Evolutionary conservation across 2,888 invertebrate species (phyloP).

Genomic region (Lepidochitona cinerea): DNA sequence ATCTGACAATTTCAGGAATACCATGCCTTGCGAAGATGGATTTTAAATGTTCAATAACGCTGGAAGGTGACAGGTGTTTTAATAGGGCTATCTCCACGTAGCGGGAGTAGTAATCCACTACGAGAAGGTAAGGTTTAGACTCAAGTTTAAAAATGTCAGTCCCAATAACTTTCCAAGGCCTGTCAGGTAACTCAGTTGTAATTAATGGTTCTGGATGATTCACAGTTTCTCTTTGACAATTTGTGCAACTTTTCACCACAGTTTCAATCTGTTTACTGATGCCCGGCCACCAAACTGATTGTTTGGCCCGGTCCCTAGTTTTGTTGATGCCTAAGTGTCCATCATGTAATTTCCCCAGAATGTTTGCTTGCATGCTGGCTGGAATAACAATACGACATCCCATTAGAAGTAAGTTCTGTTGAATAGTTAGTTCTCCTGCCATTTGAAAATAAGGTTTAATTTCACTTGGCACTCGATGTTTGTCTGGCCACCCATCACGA

Average conservation of each 20-base stretch:
- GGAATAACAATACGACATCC: slow-evolving; percentile 12
- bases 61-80: neutral
- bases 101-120: slow-evolving; percentile 21
- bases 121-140: slow-evolving; percentile 15
- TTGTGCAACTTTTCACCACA: slow-evolving; percentile 11
- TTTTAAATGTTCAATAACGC: slow-evolving; percentile 14
- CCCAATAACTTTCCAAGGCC: slow-evolving; percentile 15
- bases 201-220: too few relatives aligned
- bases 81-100: slow-evolving; percentile 9
- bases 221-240: too few relatives aligned
- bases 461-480: too few relatives aligned
- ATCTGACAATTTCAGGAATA: slow-evolving; percentile 18
- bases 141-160: slow-evolving; percentile 15
- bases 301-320: slow-evolving; percentile 9
- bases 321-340: slow-evolving; percentile 16
- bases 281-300: slow-evolving; percentile 10
- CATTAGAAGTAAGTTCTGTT: too few relatives aligned
- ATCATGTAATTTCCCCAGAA: slow-evolving; percentile 15
- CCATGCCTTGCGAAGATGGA: neutral
- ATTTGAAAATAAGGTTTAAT: too few relatives aligned
- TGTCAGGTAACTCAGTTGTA: too few relatives aligned
- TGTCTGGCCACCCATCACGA: too few relatives aligned
- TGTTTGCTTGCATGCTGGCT: slow-evolving; percentile 7
- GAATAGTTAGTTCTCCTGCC: too few relatives aligned
- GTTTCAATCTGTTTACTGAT: slow-evolving; percentile 18